Conservation (phyloP, 2,797 vertebrate genomes). For the Phylloscopus collybita region DNA sequence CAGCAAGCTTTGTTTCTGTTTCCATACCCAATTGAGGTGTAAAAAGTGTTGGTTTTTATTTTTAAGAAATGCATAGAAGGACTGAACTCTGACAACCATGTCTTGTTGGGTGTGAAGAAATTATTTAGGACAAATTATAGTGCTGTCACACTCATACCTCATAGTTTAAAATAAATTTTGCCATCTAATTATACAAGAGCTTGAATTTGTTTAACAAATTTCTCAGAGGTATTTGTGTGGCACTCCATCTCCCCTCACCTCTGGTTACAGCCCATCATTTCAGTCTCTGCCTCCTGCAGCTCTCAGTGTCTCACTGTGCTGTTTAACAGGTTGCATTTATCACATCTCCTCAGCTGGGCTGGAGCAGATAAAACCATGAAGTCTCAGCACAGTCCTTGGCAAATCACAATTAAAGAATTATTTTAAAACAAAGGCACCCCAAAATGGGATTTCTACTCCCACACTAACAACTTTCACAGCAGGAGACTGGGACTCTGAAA, state of each 20-base stretch:
- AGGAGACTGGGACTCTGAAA: not conserved
- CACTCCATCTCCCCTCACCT: not conserved
- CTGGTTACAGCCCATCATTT: conserved; percentile 49
- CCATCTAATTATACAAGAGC: conserved; percentile 76
- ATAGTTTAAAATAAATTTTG: conserved; percentile 77
- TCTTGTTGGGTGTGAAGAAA: conserved; percentile 66
- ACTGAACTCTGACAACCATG: conserved; percentile 54
- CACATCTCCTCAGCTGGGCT: conserved; percentile 28
- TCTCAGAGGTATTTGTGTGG: conserved; percentile 46
- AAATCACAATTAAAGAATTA: conserved; percentile 27
- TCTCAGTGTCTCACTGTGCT: not conserved
- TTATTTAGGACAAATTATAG: conserved; percentile 77
- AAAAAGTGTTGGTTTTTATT: conserved; percentile 48
- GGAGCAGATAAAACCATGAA: not conserved
- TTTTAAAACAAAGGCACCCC: conserved; percentile 17
- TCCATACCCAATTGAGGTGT: conserved; percentile 57
- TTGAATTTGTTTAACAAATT: conserved; percentile 74
- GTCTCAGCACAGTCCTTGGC: not conserved
- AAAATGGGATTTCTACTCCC: conserved; percentile 18
- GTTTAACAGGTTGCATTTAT: conserved; percentile 49
- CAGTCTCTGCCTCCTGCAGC: not conserved
- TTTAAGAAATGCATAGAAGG: conserved; percentile 36
- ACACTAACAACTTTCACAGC: not conserved
- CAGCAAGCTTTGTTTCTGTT: conserved; percentile 47
- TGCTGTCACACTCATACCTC: conserved; percentile 72